Conservation (phyloP, 2,113 vertebrate genomes). For the Puma concolor region DNA sequence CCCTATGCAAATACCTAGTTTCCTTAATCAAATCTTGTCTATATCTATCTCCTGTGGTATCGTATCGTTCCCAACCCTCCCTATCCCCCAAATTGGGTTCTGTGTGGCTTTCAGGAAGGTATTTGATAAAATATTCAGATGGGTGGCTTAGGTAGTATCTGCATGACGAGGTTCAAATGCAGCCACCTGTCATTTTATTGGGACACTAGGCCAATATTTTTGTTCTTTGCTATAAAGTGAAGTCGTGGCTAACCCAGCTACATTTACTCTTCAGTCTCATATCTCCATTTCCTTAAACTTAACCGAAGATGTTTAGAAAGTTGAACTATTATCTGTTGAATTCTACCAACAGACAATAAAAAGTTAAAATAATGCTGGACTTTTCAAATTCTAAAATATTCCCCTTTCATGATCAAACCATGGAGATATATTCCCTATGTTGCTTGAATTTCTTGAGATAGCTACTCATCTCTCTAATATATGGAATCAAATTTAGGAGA, state of each 20-base stretch:
- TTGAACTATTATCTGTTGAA: background rate
- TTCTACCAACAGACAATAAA: background rate
- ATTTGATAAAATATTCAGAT: background rate
- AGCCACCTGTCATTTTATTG: background rate
- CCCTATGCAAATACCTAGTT: background rate
- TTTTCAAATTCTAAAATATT: conserved; percentile 6
- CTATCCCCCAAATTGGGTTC: background rate
- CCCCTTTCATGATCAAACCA: background rate
- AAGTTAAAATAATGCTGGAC: background rate
- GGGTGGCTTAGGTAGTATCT: background rate
- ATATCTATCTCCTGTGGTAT: too few relatives aligned
- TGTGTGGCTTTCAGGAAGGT: background rate
- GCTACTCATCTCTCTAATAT: background rate
- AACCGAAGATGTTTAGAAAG: background rate
- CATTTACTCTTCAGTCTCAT: background rate
- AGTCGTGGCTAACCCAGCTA: background rate
- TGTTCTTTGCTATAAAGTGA: background rate
- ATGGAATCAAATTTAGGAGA: background rate
- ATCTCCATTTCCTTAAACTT: background rate
- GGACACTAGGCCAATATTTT: background rate
- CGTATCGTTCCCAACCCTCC: fast-evolving
- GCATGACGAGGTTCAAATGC: background rate
- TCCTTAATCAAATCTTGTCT: background rate
- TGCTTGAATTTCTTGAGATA: conserved; percentile 31
- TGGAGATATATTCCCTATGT: background rate